Conservation (phyloP, 2,888 invertebrate species). For the Linnaemya tessellans region DNA sequence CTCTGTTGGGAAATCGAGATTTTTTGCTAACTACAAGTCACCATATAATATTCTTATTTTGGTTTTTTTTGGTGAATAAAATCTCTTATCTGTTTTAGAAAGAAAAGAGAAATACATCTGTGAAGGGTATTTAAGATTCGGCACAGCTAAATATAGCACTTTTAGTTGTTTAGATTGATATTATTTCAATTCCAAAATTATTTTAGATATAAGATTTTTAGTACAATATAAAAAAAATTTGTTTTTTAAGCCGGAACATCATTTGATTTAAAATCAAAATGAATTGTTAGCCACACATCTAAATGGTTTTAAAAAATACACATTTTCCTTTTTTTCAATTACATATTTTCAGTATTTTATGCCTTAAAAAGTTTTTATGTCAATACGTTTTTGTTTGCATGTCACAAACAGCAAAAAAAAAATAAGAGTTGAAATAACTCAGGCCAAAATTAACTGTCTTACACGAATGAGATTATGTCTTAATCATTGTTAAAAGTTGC, state of each 20-base stretch:
- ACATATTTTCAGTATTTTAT: conserved; percentile 6
- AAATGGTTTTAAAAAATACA: conserved; percentile 31
- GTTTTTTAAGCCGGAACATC: conserved; percentile 32
- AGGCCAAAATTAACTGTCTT: conserved; percentile 70
- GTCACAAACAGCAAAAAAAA: conserved; percentile 29
- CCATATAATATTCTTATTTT: too few relatives aligned
- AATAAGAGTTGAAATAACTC: conserved; percentile 14
- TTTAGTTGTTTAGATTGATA: too few relatives aligned
- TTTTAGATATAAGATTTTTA: too few relatives aligned
- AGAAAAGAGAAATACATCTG: too few relatives aligned
- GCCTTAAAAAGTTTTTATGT: conserved; percentile 8
- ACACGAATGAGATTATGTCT: conserved; percentile 72
- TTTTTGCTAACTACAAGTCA: too few relatives aligned
- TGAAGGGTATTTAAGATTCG: too few relatives aligned
- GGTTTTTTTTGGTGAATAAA: too few relatives aligned
- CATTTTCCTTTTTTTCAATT: conserved; percentile 19
- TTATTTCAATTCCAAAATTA: too few relatives aligned
- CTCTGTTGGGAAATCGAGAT: too few relatives aligned
- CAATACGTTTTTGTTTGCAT: conserved; percentile 47
- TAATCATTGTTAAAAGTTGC: conserved; percentile 72
- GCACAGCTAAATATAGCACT: too few relatives aligned
- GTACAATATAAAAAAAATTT: too few relatives aligned
- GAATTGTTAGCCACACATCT: conserved; percentile 28
- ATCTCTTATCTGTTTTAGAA: too few relatives aligned
- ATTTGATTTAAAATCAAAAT: conserved; percentile 35